Conservation (phyloP, 2,888 invertebrate genomes). For the Sphaeridia pumilis region DNA sequence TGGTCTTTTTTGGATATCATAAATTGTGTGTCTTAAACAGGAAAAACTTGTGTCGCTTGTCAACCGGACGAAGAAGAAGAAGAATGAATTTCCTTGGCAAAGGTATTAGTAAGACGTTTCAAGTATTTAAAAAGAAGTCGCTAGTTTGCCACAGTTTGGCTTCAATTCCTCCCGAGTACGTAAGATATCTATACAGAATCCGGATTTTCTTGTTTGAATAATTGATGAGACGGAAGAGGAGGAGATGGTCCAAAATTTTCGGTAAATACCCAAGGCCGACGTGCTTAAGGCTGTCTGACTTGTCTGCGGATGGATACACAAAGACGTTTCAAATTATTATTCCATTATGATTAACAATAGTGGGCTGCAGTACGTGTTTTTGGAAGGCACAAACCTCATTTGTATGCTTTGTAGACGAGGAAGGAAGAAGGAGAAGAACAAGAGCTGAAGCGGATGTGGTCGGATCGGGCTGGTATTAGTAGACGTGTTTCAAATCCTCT, state of each 20-base stretch:
- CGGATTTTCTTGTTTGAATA: slow-evolving; percentile 3
- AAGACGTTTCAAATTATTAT: slow-evolving; percentile 2
- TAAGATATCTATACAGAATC: not conserved
- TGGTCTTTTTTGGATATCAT: not conserved
- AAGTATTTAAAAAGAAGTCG: not conserved
- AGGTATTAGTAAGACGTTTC: not conserved
- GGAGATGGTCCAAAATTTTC: not conserved
- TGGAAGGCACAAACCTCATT: not conserved
- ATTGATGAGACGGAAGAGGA: too few relatives aligned
- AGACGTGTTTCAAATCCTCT: too few relatives aligned
- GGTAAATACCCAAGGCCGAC: not conserved
- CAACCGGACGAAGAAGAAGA: not conserved
- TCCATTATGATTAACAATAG: slow-evolving; percentile 2
- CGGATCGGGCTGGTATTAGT: too few relatives aligned
- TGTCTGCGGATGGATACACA: not conserved
- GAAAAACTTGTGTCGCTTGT: not conserved
- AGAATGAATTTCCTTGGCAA: not conserved
- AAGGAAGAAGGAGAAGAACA: too few relatives aligned
- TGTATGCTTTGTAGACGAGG: not conserved
- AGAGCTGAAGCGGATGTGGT: too few relatives aligned
- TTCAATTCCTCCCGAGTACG: too few relatives aligned
- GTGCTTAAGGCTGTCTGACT: too few relatives aligned
- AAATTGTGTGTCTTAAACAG: slow-evolving; percentile 1
- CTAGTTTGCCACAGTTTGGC: too few relatives aligned
- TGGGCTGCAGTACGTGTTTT: not conserved